Conservation (phyloP, 2,113 vertebrate genomes). For the Tragelaphus scriptus region DNA sequence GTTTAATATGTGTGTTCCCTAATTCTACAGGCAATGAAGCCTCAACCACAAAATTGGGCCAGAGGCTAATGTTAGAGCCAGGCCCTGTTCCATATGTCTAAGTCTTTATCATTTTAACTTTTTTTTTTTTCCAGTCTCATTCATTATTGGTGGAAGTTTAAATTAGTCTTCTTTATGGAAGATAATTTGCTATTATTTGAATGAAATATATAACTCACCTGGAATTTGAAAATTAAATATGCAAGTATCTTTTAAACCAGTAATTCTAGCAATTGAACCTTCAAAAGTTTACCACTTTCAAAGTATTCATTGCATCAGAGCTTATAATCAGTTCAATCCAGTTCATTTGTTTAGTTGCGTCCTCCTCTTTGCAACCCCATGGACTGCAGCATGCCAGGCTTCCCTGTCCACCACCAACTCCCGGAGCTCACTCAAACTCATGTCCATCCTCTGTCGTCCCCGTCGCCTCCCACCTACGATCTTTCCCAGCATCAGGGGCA, state of each 20-base stretch:
- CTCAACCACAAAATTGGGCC: rapidly evolving
- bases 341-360: too few species aligned
- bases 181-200: background rate
- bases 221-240: background rate
- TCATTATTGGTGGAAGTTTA: background rate
- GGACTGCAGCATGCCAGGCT: too few species aligned
- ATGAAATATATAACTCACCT: background rate
- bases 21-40: background rate
- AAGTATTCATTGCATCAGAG: background rate
- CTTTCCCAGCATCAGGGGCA: too few species aligned
- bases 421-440: too few species aligned
- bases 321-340: background rate
- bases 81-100: background rate
- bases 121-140: background rate
- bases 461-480: too few species aligned
- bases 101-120: background rate
- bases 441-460: too few species aligned
- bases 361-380: too few species aligned
- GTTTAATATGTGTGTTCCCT: background rate
- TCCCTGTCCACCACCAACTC: too few species aligned
- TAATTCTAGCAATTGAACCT: background rate
- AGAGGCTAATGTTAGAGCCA: background rate
- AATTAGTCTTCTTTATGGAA: background rate
- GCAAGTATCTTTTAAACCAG: background rate
- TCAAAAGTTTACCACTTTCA: background rate